Conservation (phyloP, 2,797 vertebrate genomes). For the Chelonia mydas region DNA sequence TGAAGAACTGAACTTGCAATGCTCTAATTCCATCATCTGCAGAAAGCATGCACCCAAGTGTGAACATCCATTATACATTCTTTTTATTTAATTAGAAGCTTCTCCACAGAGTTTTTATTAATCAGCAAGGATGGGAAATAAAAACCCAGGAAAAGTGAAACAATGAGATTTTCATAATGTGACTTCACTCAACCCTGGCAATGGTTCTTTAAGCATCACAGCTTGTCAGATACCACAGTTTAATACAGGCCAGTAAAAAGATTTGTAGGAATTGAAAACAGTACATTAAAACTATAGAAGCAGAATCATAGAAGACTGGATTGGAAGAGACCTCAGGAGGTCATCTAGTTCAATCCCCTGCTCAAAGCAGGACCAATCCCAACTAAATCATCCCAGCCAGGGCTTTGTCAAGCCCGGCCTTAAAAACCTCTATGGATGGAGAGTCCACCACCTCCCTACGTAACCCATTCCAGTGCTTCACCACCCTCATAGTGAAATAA, state of each 20-base stretch:
- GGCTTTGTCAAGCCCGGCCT: too few relatives aligned
- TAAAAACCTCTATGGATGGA: too few relatives aligned
- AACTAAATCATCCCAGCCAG: too few relatives aligned
- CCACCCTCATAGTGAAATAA: too few relatives aligned
- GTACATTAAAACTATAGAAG: too few relatives aligned
- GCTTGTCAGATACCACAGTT: background rate
- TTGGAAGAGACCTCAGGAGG: too few relatives aligned
- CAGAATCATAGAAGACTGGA: too few relatives aligned
- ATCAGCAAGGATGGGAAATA: background rate
- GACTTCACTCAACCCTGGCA: background rate
- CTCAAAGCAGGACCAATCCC: too few relatives aligned
- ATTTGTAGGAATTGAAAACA: too few relatives aligned
- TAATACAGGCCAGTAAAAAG: background rate
- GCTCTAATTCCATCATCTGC: background rate
- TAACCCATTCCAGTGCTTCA: too few relatives aligned
- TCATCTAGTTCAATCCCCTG: too few relatives aligned
- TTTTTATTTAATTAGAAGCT: background rate
- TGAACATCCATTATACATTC: background rate
- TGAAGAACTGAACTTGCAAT: background rate
- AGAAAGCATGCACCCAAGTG: background rate
- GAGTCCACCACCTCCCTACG: too few relatives aligned
- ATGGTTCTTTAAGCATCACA: background rate
- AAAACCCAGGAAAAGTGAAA: background rate
- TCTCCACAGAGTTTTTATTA: background rate
- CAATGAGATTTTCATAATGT: background rate